Conservation (phyloP, 2,888 invertebrate species). For the Amaurobius ferox region DNA sequence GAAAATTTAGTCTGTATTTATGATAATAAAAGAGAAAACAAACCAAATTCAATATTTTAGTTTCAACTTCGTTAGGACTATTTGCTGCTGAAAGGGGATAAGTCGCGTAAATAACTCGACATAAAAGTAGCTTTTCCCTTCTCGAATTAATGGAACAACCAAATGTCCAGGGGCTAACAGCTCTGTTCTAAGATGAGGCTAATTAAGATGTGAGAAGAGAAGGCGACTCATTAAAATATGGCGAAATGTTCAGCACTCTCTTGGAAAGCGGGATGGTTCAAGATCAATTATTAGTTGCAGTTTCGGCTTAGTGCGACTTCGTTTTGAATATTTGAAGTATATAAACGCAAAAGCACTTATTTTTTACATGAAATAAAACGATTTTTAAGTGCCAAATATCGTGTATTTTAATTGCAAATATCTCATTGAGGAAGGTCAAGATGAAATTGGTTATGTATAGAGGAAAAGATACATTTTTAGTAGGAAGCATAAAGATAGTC, state of each 20-base stretch:
- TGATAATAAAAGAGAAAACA: neutral
- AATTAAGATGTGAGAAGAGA: slow-evolving; percentile 59
- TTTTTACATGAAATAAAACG: too few species aligned
- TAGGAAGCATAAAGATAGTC: too few species aligned
- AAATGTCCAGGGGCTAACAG: slow-evolving; percentile 46
- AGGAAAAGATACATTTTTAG: too few species aligned
- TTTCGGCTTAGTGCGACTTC: too few species aligned
- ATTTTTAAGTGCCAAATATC: too few species aligned
- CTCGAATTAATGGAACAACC: slow-evolving; percentile 68
- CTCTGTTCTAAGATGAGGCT: slow-evolving; percentile 60
- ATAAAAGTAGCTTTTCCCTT: slow-evolving; percentile 39
- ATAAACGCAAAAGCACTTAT: too few species aligned
- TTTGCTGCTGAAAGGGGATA: neutral
- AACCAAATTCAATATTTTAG: slow-evolving; percentile 7
- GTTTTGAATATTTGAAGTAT: too few species aligned
- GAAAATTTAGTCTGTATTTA: neutral
- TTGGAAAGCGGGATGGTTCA: neutral
- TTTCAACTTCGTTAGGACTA: neutral
- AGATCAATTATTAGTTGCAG: slow-evolving; percentile 52
- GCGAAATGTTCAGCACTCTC: slow-evolving; percentile 6
- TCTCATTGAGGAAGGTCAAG: too few species aligned
- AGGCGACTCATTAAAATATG: slow-evolving; percentile 50
- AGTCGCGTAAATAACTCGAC: slow-evolving; percentile 17
- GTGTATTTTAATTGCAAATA: too few species aligned
- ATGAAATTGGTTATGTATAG: too few species aligned